A percentile compares a stretch with the other conserved stretches of the same genome.
Evolutionary conservation across 2,113 vertebrate genomes (phyloP).

Genomic region (Regulus satrapa): DNA sequence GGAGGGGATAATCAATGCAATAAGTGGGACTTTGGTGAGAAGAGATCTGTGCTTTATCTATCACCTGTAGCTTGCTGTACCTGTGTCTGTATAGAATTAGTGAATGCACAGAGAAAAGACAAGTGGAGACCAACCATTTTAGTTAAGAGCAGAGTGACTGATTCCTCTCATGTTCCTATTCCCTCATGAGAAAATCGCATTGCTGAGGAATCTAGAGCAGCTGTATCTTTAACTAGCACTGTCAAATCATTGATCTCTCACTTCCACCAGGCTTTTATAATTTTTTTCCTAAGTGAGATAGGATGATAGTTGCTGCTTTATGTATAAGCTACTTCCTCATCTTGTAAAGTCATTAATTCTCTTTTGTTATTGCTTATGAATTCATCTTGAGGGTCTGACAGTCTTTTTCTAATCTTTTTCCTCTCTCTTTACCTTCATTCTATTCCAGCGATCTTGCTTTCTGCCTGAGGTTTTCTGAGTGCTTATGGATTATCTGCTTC

Average conservation of each 20-base stretch:
- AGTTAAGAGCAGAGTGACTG: neutral
- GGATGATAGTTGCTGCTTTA: neutral
- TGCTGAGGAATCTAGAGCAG: neutral
- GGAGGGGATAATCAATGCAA: neutral
- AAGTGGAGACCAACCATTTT: neutral
- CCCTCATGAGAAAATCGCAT: neutral
- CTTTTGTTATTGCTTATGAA: neutral
- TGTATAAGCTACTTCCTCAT: neutral
- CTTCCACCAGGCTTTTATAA: neutral
- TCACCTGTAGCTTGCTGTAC: neutral
- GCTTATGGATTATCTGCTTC: neutral
- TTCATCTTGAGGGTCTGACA: neutral
- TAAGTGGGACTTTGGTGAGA: neutral
- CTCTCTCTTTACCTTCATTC: neutral
- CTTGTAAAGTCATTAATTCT: neutral
- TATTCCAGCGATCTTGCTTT: neutral
- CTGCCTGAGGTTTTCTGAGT: neutral
- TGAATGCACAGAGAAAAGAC: neutral
- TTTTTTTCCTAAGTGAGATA: neutral
- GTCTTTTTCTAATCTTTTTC: neutral
- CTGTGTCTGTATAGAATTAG: neutral
- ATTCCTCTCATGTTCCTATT: neutral
- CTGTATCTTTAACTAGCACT: neutral
- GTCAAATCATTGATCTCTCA: neutral
- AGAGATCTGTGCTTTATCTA: neutral